phyloP scores from a whole-genome alignment of 1,140 invertebrate species.

The Penaeus vannamei region DNA sequence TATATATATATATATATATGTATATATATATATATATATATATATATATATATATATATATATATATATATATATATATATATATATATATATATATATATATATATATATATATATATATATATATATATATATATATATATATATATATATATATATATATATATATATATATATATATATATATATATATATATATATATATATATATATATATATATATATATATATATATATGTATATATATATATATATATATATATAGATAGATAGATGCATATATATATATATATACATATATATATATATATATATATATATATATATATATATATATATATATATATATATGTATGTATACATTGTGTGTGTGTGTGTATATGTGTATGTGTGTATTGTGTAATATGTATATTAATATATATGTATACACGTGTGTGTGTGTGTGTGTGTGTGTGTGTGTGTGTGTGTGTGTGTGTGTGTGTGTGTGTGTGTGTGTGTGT shows the following conservation, averaged over 20 bases:
- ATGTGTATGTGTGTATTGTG: not conserved
- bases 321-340: slow-evolving; percentile 1
- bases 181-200: slow-evolving; percentile 41
- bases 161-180: slow-evolving; percentile 43
- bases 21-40: not conserved
- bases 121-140: not conserved
- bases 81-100: slow-evolving; percentile 17
- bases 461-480: not conserved
- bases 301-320: slow-evolving; percentile 9
- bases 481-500: not conserved
- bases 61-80: slow-evolving; percentile 24
- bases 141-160: slow-evolving; percentile 37
- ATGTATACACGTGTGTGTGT: not conserved
- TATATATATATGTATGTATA: slow-evolving; percentile 16
- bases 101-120: not conserved
- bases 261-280: slow-evolving; percentile 25
- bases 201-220: slow-evolving; percentile 18
- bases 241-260: slow-evolving; percentile 24
- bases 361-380: not conserved
- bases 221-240: slow-evolving; percentile 37
- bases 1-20: slow-evolving; percentile 20
- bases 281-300: slow-evolving; percentile 29
- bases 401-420: not conserved
- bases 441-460: not conserved
- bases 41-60: slow-evolving; percentile 19